Evolutionary conservation across 2,888 invertebrate species (phyloP), one percentile per base, ranked within the genome.

Genomic region (Pseudanteris insignis): DNA sequence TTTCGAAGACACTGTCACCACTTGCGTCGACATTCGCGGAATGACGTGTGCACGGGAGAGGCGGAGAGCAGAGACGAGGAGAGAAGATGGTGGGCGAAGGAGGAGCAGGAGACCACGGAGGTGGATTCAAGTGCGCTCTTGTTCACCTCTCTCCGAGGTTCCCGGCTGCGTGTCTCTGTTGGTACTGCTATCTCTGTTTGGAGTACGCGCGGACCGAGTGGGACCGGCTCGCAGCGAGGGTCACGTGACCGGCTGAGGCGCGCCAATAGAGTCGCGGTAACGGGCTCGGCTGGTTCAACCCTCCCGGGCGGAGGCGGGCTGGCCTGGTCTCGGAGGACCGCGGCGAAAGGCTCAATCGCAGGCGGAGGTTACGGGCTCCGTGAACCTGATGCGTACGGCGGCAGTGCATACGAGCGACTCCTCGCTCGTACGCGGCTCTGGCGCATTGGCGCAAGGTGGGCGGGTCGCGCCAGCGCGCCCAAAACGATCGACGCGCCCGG

Each of bases 271-370:
- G 55, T 47, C 34, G 58, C 76, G 76, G 78, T 78, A 77, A 74
- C 77, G 65, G 70, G 62, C 57, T 64, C 70, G 66, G 32, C 67
- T 73, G 73, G 78, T 75, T 79, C 78, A 76, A 79, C 81, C 81
- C 81, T 80, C 81, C 78, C 76, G 73, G 32, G 73, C 72, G 73
- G 75, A 78, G 81, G 81, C 81, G 82, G 76, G 75, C 69, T 81
- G 79, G 79, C 71, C 73, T 71, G 73, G 73, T 70, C 70, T 47
- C 60, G 73, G 63, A 57, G 65, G 53, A 57, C 63, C 44, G 64
- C 29, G 33, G 38, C 53, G 60, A 66, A 66, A 63, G 61, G 53
- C 44, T 33, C 44, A 13, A 24, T 46, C 75, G 47, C 46, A 47
- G 76, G 70, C 74, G 62, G 47, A 57, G 63, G 54, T 48, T 46